Evolutionary conservation across 2,797 vertebrate genomes (phyloP), one percentile per base, ranked within the genome.

Genomic region (Anguilla marmorata): DNA sequence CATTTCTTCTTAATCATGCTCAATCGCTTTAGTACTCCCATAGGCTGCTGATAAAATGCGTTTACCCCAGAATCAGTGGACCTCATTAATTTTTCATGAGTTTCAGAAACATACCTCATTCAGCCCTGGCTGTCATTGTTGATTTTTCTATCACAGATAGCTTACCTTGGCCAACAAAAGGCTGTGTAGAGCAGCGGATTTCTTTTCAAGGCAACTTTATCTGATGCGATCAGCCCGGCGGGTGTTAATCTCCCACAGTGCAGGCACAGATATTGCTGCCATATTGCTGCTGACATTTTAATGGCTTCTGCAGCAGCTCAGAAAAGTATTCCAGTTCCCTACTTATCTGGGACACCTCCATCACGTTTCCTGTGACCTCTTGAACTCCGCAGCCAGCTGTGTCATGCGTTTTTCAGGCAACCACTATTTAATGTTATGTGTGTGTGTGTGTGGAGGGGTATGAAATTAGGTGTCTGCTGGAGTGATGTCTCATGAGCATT

Each of bases 71-170:
- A 90, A 92, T 89, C 58, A 60, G 74, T 33, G 90, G 79, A 86
- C 90, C 92, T 95, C 94, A 92, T 95, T 94, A 91, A 94, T 94
- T 94, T 95, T 93, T 94, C 74, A 95, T 94, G 91, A 93, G 90
- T 91, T 92, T 91, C 85, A 89, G 88, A 92, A 92, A 92, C 86
- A 45, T 87, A 88, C 89, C 89, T 69, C 83, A 89, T 91, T 90
- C 90, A 88, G 56, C 90, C 91, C 91, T 91, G 89, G 89, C 91
- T 93, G 93, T 92, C 93, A 90, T 85, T 79, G 83, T 84, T 92
- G 85, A 91, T 93, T 92, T 90, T 87, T 91, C 88, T 74, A 74
- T 79, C 86, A 84, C 37, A 87, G 72, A 12, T 52, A 85, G 89
- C 83, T 79, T 88, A 88, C 89, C 90, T 89, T 89, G 88, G 90